These are phyloP conservation scores for Acleris laterana DNA, from an alignment of 2,888 invertebrate genomes.

Conservation along the genomic window DNA sequence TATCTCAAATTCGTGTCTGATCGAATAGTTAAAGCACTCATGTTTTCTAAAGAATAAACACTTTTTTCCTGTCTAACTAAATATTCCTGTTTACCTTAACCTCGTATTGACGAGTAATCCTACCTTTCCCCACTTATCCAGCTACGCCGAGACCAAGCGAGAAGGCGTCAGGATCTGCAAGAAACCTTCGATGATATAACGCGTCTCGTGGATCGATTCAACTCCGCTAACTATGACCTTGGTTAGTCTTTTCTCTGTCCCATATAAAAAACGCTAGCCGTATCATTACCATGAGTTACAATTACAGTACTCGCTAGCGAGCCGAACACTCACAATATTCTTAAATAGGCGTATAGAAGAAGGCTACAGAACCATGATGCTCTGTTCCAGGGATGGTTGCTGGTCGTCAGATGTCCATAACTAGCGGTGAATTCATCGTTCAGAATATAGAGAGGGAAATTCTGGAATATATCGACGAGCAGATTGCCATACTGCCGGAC, in stretches of 20 bases:
- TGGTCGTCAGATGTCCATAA: slow-evolving; percentile 77
- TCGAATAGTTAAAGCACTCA: no score
- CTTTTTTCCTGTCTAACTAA: no score
- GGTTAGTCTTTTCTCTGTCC: slow-evolving; percentile 57
- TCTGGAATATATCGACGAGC: slow-evolving; percentile 68
- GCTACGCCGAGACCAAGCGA: slow-evolving; percentile 49
- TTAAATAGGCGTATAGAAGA: no score
- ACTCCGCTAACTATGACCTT: slow-evolving; percentile 70
- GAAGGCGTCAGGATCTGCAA: slow-evolving; percentile 55
- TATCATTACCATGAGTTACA: no score
- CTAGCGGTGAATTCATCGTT: slow-evolving; percentile 76
- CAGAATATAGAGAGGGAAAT: slow-evolving; percentile 68
- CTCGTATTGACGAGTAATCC: no score
- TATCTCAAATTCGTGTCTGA: no score
- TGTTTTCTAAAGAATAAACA: no score
- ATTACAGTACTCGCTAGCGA: no score
- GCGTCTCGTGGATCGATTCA: slow-evolving; percentile 59
- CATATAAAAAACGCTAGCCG: no score
- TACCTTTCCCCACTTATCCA: slow-evolving; percentile 39
- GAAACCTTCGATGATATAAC: slow-evolving; percentile 61
- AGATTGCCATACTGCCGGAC: slow-evolving; percentile 73
- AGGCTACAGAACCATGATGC: background rate
- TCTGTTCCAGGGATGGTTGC: slow-evolving; percentile 69
- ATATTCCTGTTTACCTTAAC: no score
- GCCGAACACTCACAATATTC: no score